A percentile compares a stretch with the other conserved stretches of the same genome.
Conservation (phyloP, 1,140 invertebrate species). For the Pemphigus obesinymphae region DNA sequence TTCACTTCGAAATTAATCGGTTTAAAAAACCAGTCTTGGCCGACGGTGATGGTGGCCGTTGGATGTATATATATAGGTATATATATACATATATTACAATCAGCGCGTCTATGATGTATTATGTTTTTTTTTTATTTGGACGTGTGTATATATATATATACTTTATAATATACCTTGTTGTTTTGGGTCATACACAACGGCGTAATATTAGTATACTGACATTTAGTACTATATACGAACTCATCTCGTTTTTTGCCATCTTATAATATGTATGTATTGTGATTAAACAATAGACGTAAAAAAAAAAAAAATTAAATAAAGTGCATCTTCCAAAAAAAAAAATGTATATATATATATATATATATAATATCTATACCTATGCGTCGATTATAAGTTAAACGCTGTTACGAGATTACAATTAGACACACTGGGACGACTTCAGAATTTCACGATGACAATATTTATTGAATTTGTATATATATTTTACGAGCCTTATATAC, state of each 20-base stretch:
- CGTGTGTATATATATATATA: no score
- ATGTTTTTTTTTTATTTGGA: not conserved
- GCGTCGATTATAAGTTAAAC: no score
- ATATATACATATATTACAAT: no score
- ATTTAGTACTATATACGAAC: constrained; percentile 4
- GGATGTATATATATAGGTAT: not conserved
- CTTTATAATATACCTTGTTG: constrained; percentile 14
- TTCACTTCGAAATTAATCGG: constrained; percentile 14
- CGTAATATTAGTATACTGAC: not conserved
- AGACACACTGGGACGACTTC: not conserved
- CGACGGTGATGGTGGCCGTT: not conserved
- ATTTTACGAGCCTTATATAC: no score
- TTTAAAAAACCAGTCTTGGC: constrained; percentile 27
- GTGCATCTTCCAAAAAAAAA: not conserved
- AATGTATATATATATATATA: not conserved
- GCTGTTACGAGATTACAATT: no score
- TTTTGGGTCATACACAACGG: constrained; percentile 32
- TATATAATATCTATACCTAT: no score
- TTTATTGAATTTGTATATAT: not conserved
- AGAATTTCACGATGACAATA: not conserved
- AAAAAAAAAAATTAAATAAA: not conserved
- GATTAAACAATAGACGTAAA: not conserved
- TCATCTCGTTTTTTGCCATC: not conserved
- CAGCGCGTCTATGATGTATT: not conserved
- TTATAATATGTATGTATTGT: no score